Base-by-base conservation (phyloP, 2,888 invertebrate species). In the Agrochola lychnidis region DNA sequence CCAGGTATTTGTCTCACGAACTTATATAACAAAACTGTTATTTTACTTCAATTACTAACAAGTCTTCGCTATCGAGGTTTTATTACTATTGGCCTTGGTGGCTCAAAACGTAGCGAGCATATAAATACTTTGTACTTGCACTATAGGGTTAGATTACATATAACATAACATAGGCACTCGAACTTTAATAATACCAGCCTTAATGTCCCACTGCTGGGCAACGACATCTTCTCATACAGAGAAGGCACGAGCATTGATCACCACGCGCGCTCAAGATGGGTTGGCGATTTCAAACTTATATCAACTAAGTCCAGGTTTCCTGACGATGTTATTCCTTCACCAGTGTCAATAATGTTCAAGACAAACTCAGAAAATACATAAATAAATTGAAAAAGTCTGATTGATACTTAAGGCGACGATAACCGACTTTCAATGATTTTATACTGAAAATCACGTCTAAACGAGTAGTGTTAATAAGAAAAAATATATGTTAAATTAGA, bases 31-130 rank as follows among this genome's bases (percentile, higher is more conserved):
- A 45, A 66, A 73, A 62, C 72, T 61, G 45, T 59, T 75, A 66
- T 61, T 83, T 74, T 40, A 79, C 71, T 84, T 75, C 56, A 80
- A 59, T 81, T 59, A 67, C 51, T 64, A 69, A 40, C 64, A 57
- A 66, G 56, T 61, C n/a, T 53, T 56, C 16, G n/a, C 22, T 61
- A 63, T 56, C 59, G n/a, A 59, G 14, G 16, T 73, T 79, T 73
- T 66, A 48, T 71, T 57, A 56, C 67, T 30, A 45, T 61, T 57
- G 57, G 10, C 30, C 48, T 70, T 66, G 12, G 40, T n/a, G 7
- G 6, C 3, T 76, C 12, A 53, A 48, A 82, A 66, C 25, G 19
- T 42, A 66, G 22, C 45, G 42, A 78, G n/a, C 59, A 19, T 51
- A 16, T 45, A 48, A 16, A 40, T 25, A 25, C 14, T 7, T 30